Evolutionary conservation across 2,113 vertebrate species (phyloP).

Genomic region (Prolemur simus): DNA sequence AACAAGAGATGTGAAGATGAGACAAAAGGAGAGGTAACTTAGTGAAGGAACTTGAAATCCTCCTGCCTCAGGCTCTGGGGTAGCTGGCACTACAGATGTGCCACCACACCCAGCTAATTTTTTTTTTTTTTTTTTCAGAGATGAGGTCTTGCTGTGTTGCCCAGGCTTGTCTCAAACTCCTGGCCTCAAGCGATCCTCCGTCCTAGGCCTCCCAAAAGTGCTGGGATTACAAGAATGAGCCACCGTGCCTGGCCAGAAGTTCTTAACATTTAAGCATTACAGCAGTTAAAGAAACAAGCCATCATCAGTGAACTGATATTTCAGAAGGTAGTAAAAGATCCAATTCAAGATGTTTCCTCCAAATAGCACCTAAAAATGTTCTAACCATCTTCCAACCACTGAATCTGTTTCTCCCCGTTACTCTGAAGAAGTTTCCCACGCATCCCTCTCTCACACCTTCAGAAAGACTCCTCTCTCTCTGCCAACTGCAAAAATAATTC

Average conservation of each 20-base stretch:
- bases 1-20: not conserved
- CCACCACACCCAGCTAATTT: too few species aligned
- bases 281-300: not conserved
- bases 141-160: too few species aligned
- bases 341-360: not conserved
- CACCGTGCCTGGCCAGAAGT: not conserved
- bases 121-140: too few species aligned
- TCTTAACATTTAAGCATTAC: not conserved
- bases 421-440: not conserved
- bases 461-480: not conserved
- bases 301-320: not conserved
- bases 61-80: too few species aligned
- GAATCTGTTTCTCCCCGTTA: not conserved
- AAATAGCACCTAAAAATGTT: not conserved
- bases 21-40: not conserved
- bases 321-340: conserved; percentile 24
- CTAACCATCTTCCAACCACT: not conserved
- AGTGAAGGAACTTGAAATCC: not conserved
- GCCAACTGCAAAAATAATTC: conserved; percentile 1
- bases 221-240: too few species aligned
- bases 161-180: too few species aligned
- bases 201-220: too few species aligned
- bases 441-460: not conserved
- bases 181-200: too few species aligned
- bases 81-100: too few species aligned